Conservation (phyloP, 2,113 vertebrate species). For the Chlamydotis undulata region DNA sequence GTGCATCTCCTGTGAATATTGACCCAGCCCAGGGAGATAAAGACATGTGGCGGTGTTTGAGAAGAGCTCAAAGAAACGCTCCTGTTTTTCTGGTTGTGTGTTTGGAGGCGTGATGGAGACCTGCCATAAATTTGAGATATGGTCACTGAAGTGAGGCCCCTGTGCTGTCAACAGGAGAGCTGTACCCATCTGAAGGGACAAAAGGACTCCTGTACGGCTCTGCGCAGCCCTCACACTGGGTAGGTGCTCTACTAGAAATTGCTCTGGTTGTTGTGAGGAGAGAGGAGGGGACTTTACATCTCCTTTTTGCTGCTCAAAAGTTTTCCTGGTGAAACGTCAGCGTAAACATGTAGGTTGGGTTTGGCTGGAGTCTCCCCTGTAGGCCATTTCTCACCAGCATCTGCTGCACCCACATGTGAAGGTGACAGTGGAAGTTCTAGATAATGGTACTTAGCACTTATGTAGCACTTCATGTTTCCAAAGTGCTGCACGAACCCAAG, state of each 20-base stretch:
- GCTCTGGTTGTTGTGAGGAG: not conserved
- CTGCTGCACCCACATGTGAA: not conserved
- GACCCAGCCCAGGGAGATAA: not conserved
- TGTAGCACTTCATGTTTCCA: slow-evolving; percentile 20
- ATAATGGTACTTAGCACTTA: slow-evolving; percentile 23
- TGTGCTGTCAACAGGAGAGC: not conserved
- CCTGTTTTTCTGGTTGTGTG: not conserved
- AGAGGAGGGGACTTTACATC: not conserved
- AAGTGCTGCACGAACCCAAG: not conserved
- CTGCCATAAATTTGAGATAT: not conserved
- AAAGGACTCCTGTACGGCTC: not conserved
- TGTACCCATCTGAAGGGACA: not conserved
- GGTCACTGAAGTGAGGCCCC: not conserved
- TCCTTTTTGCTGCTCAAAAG: not conserved
- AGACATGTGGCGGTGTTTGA: not conserved
- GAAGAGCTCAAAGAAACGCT: not conserved
- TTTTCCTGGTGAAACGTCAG: not conserved
- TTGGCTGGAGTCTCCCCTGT: not conserved
- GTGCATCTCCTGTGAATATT: not conserved
- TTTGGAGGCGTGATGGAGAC: not conserved
- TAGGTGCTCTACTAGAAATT: not conserved
- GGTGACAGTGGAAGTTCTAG: not conserved
- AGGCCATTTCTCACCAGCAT: not conserved
- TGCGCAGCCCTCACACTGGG: not conserved
- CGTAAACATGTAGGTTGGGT: fast-evolving